Percentiles rank a stretch among this genome's conserved stretches.
Conservation (phyloP, 2,797 vertebrate species). For the Notamacropus eugenii region DNA sequence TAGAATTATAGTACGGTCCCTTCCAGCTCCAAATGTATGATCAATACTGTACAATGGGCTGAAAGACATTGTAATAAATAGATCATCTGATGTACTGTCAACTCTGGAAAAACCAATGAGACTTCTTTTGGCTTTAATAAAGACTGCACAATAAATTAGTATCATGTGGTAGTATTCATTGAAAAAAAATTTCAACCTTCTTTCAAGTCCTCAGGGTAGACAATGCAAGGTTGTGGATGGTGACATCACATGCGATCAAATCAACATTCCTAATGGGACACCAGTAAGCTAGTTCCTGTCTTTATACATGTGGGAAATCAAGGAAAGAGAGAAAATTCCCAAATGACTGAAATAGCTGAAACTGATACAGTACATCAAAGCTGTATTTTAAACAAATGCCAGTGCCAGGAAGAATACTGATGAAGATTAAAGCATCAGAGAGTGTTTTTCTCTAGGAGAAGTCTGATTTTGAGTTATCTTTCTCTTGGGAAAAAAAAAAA, state of each 20-base stretch:
- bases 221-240: background rate
- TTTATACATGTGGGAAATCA: background rate
- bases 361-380: slow-evolving; percentile 26
- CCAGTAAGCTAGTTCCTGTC: background rate
- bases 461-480: fast-evolving
- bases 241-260: background rate
- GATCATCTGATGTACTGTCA: background rate
- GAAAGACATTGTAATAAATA: too few relatives aligned
- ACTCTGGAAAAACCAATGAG: background rate
- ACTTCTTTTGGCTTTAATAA: background rate
- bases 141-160: background rate
- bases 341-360: background rate
- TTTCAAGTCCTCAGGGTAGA: background rate
- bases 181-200: background rate
- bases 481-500: background rate
- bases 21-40: too few relatives aligned
- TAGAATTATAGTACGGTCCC: too few relatives aligned
- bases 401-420: background rate
- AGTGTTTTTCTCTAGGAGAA: background rate
- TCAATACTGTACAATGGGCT: too few relatives aligned
- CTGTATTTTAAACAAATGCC: background rate
- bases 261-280: background rate
- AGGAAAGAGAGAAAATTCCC: slow-evolving; percentile 36
- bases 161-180: background rate
- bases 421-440: background rate